phyloP scores from a whole-genome alignment of 2,797 vertebrate species.

The Rhynchotus rufescens region DNA sequence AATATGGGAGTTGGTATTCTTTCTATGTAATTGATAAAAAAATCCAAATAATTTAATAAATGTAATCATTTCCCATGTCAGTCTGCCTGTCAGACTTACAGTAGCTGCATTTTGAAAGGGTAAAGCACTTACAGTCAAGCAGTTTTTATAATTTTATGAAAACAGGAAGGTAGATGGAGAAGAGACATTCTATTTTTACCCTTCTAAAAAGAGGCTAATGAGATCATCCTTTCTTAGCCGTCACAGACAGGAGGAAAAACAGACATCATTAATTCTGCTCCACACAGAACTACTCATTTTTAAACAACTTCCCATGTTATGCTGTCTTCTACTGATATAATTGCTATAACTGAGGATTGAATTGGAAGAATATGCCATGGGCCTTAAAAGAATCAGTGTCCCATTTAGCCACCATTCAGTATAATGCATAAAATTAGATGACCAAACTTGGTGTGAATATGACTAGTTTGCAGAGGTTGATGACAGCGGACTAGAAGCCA shows the following conservation, averaged over 20 bases:
- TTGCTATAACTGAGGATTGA: background rate
- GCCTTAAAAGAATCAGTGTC: background rate
- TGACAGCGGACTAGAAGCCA: background rate
- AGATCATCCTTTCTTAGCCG: constrained; percentile 14
- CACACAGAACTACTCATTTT: background rate
- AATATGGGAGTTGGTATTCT: background rate
- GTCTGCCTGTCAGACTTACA: background rate
- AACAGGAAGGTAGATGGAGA: background rate
- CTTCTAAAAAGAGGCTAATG: background rate
- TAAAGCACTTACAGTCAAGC: background rate
- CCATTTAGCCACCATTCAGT: background rate
- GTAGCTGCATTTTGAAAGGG: background rate
- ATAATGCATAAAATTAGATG: background rate
- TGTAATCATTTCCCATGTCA: background rate
- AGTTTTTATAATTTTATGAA: constrained; percentile 17
- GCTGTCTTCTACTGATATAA: background rate
- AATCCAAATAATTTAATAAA: background rate
- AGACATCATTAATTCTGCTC: background rate
- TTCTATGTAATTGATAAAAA: background rate
- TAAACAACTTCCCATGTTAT: background rate
- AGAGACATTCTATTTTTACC: background rate
- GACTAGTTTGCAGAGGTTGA: background rate
- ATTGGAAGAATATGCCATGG: background rate
- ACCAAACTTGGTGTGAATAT: background rate
- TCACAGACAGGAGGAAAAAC: background rate